A percentile compares a stretch with the other conserved stretches of the same genome.
Conservation (phyloP, 2,113 vertebrate genomes). For the Hyla sarda region DNA sequence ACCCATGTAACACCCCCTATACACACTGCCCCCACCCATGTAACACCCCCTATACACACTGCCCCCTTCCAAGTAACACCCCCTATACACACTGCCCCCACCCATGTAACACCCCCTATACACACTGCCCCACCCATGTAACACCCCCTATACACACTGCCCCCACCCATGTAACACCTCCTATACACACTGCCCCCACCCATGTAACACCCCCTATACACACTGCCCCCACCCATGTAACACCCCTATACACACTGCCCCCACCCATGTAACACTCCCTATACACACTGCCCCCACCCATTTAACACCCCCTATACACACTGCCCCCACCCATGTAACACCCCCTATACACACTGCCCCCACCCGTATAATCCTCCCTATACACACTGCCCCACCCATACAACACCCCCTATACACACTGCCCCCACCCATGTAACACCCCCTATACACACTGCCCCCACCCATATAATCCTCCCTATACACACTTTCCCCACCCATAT, state of each 20-base stretch:
- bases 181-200: constrained; percentile 32
- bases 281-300: neutral
- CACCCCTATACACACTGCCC: no score
- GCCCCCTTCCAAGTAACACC: no score
- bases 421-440: no score
- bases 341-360: neutral
- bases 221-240: no score
- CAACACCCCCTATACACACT: neutral
- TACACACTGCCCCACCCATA: constrained; percentile 18
- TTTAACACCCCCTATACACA: no score
- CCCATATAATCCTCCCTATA: neutral
- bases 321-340: constrained; percentile 21
- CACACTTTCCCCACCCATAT: neutral
- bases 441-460: constrained; percentile 41
- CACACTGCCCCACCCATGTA: neutral
- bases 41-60: neutral
- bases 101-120: neutral
- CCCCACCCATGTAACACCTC: no score
- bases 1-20: no score
- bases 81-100: constrained; percentile 41
- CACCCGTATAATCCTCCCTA: no score
- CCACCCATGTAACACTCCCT: neutral
- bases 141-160: neutral
- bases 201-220: neutral
- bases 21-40: constrained; percentile 27